Conservation (phyloP, 2,797 vertebrate genomes). For the Lindbergichthys nudifrons region DNA sequence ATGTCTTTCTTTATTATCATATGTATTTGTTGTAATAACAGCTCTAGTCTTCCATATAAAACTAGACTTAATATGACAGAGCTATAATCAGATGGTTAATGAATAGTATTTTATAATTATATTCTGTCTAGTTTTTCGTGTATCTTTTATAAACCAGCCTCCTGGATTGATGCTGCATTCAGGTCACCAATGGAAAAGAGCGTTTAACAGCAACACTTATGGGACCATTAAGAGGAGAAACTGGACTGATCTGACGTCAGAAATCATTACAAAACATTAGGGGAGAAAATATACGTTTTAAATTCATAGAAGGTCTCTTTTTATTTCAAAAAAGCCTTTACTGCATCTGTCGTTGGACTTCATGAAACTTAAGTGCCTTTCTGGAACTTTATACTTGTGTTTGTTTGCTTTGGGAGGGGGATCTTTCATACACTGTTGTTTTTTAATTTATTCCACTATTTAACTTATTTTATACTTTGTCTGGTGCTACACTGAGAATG, state of each 20-base stretch:
- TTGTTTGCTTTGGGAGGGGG: not conserved
- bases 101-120: not conserved
- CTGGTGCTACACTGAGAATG: constrained; percentile 80
- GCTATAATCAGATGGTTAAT: too few relatives aligned
- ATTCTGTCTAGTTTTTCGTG: not conserved
- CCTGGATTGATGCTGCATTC: constrained; percentile 19
- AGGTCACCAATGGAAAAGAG: not conserved
- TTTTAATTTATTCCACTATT: constrained; percentile 48
- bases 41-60: too few relatives aligned
- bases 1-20: too few relatives aligned
- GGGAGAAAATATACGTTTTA: constrained; percentile 5
- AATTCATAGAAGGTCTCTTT: constrained; percentile 19
- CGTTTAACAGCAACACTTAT: not conserved
- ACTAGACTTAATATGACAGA: too few relatives aligned
- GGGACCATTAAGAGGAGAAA: not conserved
- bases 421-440: constrained; percentile 23
- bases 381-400: constrained; percentile 66
- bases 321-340: constrained; percentile 53
- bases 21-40: too few relatives aligned
- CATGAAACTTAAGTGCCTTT: constrained; percentile 80
- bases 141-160: not conserved
- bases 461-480: constrained; percentile 67
- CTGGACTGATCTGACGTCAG: not conserved
- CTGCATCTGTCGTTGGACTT: constrained; percentile 42
- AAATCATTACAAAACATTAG: not conserved